These are phyloP conservation scores for Ormyrus labotus DNA, from an alignment of 2,888 invertebrate genomes.

Conservation along the genomic window DNA sequence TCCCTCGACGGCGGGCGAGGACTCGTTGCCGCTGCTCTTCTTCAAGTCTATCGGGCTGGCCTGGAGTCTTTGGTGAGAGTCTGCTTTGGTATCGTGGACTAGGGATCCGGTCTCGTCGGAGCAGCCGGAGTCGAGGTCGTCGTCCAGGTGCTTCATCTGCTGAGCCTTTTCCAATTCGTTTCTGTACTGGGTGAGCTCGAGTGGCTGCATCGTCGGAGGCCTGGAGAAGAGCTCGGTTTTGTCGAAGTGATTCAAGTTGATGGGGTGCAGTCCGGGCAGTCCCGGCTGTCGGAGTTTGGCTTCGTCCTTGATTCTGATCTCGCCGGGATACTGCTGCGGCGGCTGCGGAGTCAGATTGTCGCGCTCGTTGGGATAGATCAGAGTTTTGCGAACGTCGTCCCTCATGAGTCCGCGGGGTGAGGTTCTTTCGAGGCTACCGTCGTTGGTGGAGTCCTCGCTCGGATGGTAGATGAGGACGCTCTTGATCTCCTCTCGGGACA, in stretches of 20 bases:
- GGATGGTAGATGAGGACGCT: slow-evolving; percentile 91
- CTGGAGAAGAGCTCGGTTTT: slow-evolving; percentile 58
- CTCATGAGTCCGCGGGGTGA: slow-evolving; percentile 57
- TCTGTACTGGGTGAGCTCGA: slow-evolving; percentile 62
- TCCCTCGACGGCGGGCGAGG: slow-evolving; percentile 25
- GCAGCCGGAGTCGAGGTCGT: slow-evolving; percentile 72
- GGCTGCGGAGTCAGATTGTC: slow-evolving; percentile 22
- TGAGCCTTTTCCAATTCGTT: slow-evolving; percentile 63
- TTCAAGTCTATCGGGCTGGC: slow-evolving; percentile 70
- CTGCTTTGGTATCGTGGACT: slow-evolving; percentile 69
- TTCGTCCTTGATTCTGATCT: slow-evolving; percentile 63
- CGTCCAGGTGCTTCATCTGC: slow-evolving; percentile 73
- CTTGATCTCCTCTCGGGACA: slow-evolving; percentile 91
- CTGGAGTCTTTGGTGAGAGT: slow-evolving; percentile 71
- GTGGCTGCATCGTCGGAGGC: slow-evolving; percentile 59
- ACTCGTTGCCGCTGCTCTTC: slow-evolving; percentile 50
- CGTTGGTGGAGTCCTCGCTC: slow-evolving; percentile 89
- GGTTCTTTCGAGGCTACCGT: slow-evolving; percentile 76
- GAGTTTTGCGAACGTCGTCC: slow-evolving; percentile 69
- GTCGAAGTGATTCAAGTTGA: slow-evolving; percentile 56
- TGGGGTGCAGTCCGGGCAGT: slow-evolving; percentile 14
- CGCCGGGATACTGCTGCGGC: slow-evolving; percentile 60
- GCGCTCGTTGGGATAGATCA: slow-evolving; percentile 66
- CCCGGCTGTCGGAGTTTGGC: slow-evolving; percentile 57
- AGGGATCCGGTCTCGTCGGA: slow-evolving; percentile 71